These are phyloP conservation scores for Alloplasta piceator DNA, from an alignment of 2,888 invertebrate genomes.

Conservation along the genomic window DNA sequence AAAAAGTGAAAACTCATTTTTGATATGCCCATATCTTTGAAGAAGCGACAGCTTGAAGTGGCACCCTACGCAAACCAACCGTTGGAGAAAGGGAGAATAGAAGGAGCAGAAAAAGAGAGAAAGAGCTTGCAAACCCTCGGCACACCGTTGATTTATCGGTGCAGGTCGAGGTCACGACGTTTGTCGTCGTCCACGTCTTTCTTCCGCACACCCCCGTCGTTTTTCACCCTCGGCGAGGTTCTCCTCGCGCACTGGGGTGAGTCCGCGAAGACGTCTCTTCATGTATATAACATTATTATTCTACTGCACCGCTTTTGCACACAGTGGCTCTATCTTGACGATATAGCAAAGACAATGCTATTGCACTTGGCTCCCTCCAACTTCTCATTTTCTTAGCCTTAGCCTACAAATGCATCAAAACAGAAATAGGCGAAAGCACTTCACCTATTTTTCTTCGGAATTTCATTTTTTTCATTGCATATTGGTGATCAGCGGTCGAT, in stretches of 20 bases:
- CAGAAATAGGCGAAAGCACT: too few species aligned
- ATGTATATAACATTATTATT: slow-evolving; percentile 42
- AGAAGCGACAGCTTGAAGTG: slow-evolving; percentile 29
- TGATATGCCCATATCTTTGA: slow-evolving; percentile 13
- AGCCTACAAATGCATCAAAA: too few species aligned
- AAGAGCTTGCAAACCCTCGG: slow-evolving; percentile 21
- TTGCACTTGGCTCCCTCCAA: too few species aligned
- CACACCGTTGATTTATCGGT: slow-evolving; percentile 60
- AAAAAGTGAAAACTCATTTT: slow-evolving; percentile 19
- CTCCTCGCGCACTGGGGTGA: background rate
- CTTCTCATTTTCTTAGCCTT: too few species aligned
- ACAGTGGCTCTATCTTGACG: slow-evolving; percentile 22
- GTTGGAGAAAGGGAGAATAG: slow-evolving; percentile 21
- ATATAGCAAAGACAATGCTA: too few species aligned
- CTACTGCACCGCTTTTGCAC: slow-evolving; percentile 44
- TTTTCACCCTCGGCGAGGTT: slow-evolving; percentile 10
- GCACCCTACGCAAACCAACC: slow-evolving; percentile 27
- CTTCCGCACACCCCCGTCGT: slow-evolving; percentile 41
- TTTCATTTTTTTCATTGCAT: too few species aligned
- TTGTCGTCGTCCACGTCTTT: slow-evolving; percentile 65
- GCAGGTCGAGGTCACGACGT: slow-evolving; percentile 65
- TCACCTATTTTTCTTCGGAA: too few species aligned
- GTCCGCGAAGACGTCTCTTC: slow-evolving; percentile 46
- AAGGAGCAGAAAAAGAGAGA: slow-evolving; percentile 15
- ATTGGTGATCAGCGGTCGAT: too few species aligned